Evolutionary conservation across 64 coral and sea anemone genomes (phyloP).

Genomic region (Dendrophyllia cribrosa): DNA sequence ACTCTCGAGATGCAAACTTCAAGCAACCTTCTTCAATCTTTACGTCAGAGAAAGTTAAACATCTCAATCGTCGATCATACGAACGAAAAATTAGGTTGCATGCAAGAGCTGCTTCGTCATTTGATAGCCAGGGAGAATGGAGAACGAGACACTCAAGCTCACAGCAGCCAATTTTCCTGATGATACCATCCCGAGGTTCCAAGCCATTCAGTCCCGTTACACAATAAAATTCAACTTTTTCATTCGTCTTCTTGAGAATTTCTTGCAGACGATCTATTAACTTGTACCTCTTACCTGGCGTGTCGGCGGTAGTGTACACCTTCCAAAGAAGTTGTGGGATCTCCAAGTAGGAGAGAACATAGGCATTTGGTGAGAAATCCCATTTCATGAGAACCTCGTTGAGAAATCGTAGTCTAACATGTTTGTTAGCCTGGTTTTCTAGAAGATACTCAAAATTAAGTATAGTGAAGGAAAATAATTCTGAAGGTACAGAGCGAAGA

Average conservation of each 20-base stretch:
- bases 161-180: neutral
- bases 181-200: too few relatives aligned
- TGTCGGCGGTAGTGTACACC: neutral
- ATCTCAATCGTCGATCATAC: neutral
- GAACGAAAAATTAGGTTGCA: neutral
- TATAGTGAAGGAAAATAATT: neutral
- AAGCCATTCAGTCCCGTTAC: too few relatives aligned
- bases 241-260: neutral
- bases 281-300: neutral
- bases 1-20: neutral
- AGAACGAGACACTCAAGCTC: constrained; percentile 8
- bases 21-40: neutral
- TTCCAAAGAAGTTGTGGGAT: constrained; percentile 22
- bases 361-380: neutral
- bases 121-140: neutral
- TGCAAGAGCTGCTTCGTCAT: neutral
- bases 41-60: neutral
- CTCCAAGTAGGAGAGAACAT: neutral
- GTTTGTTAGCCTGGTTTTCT: neutral
- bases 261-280: neutral
- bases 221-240: too few relatives aligned
- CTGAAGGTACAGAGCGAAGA: neutral
- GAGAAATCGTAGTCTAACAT: neutral
- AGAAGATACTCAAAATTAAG: neutral
- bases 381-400: neutral